Conservation (phyloP, 1,140 invertebrate genomes). For the Psix sp. region DNA sequence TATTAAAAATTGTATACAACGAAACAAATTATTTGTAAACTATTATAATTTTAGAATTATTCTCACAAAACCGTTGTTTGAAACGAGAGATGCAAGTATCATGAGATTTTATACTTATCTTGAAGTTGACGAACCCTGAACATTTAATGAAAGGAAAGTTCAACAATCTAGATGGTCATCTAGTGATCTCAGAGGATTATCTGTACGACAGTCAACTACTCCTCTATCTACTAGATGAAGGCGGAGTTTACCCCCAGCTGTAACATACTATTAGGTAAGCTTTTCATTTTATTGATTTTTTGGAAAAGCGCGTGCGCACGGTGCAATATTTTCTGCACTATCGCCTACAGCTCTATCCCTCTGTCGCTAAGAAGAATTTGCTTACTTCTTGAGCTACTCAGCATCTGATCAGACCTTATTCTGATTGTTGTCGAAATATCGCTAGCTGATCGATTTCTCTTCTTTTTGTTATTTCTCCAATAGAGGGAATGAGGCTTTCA, state of each 20-base stretch:
- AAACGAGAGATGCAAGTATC: conserved; percentile 18
- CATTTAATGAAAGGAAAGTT: conserved; percentile 56
- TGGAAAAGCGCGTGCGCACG: conserved; percentile 76
- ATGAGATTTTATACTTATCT: conserved; percentile 40
- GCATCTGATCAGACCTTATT: conserved; percentile 46
- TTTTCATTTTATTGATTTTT: conserved; percentile 79
- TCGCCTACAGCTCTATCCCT: conserved; percentile 68
- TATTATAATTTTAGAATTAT: neutral
- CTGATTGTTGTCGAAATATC: conserved; percentile 52
- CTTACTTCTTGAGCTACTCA: conserved; percentile 47
- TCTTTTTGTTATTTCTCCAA: conserved; percentile 37
- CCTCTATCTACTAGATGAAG: conserved; percentile 76
- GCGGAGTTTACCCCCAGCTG: conserved; percentile 72
- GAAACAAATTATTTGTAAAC: too few species aligned
- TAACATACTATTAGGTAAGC: conserved; percentile 76
- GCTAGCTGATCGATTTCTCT: conserved; percentile 43
- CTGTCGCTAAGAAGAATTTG: conserved; percentile 55
- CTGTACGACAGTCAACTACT: conserved; percentile 71
- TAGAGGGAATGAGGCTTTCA: conserved; percentile 22
- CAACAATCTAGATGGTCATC: conserved; percentile 73
- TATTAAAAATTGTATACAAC: too few species aligned
- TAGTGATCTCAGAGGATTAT: conserved; percentile 68
- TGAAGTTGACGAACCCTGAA: conserved; percentile 60
- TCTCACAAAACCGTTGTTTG: conserved; percentile 31
- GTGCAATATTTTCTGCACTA: conserved; percentile 71